phyloP scores from a whole-genome alignment of 2,797 vertebrate species.

The Gallirallus australis region DNA sequence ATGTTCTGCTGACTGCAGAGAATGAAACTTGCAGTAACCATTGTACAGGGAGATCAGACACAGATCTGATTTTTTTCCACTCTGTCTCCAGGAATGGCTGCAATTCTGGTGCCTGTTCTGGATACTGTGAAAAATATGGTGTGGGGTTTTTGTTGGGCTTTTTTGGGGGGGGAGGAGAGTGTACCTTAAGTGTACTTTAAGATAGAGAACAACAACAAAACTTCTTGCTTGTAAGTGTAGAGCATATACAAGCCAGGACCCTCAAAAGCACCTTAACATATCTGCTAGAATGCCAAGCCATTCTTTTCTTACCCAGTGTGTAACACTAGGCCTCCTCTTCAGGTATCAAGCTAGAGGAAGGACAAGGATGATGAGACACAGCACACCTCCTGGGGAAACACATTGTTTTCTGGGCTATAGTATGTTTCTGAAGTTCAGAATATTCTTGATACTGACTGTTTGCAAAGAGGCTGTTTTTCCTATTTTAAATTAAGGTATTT shows the following conservation, averaged over 20 bases:
- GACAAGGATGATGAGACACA: neutral
- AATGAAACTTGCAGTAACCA: neutral
- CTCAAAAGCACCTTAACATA: neutral
- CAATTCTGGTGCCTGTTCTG: neutral
- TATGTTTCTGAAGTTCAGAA: neutral
- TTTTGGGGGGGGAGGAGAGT: neutral
- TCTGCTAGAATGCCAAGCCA: neutral
- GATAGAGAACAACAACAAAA: neutral
- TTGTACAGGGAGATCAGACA: neutral
- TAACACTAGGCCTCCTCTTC: fast-evolving
- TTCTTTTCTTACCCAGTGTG: neutral
- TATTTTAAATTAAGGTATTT: neutral
- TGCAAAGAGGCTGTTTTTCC: neutral
- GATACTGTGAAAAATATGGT: neutral
- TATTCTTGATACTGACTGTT: neutral
- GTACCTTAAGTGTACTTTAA: neutral
- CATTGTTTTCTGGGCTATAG: neutral
- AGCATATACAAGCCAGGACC: neutral
- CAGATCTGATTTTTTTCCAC: neutral
- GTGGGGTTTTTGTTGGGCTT: neutral
- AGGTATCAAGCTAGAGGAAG: neutral
- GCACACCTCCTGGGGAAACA: neutral
- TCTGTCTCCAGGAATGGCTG: neutral
- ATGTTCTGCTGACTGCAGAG: neutral
- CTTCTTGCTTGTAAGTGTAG: neutral